A percentile compares a stretch with the other conserved stretches of the same genome.
Evolutionary conservation across 1,140 invertebrate species (phyloP).

Genomic region (Heliothis virescens): DNA sequence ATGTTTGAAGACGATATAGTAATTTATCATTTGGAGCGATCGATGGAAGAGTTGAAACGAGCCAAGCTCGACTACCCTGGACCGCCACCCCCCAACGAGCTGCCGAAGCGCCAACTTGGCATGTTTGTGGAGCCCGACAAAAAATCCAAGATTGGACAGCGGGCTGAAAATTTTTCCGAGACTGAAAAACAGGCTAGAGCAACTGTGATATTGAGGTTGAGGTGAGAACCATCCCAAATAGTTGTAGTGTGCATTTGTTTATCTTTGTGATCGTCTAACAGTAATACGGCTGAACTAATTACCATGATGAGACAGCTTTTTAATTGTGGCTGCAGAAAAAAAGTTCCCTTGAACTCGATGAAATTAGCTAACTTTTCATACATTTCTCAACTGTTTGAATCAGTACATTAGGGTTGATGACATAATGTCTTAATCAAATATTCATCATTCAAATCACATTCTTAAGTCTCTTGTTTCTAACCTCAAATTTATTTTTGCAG

Average conservation of each 20-base stretch:
- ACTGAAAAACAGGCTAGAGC: conserved; percentile 89
- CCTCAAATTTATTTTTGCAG: no score
- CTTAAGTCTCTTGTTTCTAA: no score
- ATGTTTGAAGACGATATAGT: conserved; percentile 96
- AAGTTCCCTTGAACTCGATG: no score
- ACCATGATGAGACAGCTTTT: no score
- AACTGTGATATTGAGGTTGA: conserved; percentile 87
- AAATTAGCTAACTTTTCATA: no score
- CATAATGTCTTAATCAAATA: no score
- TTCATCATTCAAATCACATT: no score
- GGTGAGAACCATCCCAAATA: conserved; percentile 68
- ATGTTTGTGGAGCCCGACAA: conserved; percentile 92
- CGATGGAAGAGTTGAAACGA: conserved; percentile 95
- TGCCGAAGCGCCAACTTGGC: conserved; percentile 94
- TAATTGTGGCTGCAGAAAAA: no score
- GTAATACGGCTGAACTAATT: no score
- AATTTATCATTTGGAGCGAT: conserved; percentile 93
- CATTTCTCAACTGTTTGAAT: no score
- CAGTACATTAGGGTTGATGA: no score
- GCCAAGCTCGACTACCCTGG: conserved; percentile 94
- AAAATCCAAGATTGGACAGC: conserved; percentile 90
- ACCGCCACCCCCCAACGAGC: conserved; percentile 90
- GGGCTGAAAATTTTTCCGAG: conserved; percentile 92
- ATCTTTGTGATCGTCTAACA: not conserved
- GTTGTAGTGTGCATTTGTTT: not conserved